Evolutionary conservation across 1,140 invertebrate genomes (phyloP), one percentile per base, ranked within the genome.

Genomic region (Amphibalanus amphitrite): DNA sequence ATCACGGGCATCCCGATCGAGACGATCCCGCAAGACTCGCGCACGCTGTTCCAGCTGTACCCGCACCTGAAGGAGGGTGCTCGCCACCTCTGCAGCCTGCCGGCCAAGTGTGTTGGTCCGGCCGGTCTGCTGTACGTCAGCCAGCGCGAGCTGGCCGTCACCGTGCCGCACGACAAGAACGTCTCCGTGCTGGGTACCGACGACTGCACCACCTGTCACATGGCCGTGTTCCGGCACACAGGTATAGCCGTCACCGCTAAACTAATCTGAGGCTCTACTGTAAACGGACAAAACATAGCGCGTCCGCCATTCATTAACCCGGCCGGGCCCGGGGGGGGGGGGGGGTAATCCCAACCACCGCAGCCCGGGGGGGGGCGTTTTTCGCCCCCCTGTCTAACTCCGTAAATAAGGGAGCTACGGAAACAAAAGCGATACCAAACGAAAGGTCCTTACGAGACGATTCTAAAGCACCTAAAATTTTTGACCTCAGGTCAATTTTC

Each of bases 131-230:
- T 97, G 30, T 97, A 95, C 80, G 88, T 97, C 1, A 86, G 85
- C 68, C 93, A 96, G 79, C 83, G 93, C 77, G 94, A 97, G 82
- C 86, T 92, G 82, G 94, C 92, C 17, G 90, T 90, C 23, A 93
- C 91, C 6, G 84, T 89, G 67, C 92, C 92, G 29, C 89, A 93
- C 78, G 93, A 97, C 82, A 95, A 93, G 84, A 91, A 92, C 79
- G 88, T 94, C 65, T 90, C 82, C 79, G 90, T 96, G 74, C 84
- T 97, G 71, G 94, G 94, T 71, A 91, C 93, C 73, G 94, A 97
- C 79, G 93, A 96, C 83, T 88, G 90, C 74, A 96, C 94, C 74
- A 95, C 93, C 71, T 97, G 93, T 82, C 89, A 93, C 77, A 93
- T 93, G 77, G 88, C 92, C 69, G 86, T 96, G 70, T 84, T 96